A percentile compares a stretch with the other conserved stretches of the same genome.
Conservation (phyloP, 2,113 vertebrate genomes). For the Lanius collurio region DNA sequence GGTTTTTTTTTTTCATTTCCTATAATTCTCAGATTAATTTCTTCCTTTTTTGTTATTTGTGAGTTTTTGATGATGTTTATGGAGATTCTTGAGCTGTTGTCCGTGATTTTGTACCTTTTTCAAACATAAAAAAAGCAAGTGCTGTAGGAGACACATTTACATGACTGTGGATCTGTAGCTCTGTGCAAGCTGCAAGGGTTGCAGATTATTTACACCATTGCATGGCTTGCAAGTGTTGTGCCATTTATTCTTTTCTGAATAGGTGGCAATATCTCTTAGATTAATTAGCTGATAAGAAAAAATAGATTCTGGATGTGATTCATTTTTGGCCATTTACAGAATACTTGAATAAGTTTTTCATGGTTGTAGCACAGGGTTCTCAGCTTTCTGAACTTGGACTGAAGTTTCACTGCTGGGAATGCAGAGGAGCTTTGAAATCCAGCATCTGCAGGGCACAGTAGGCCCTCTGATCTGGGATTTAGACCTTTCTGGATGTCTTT, state of each 20-base stretch:
- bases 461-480: not conserved
- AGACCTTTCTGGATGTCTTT: not conserved
- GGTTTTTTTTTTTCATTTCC: not conserved
- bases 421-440: not conserved
- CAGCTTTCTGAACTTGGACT: not conserved
- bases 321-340: not conserved
- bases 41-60: not conserved
- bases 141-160: not conserved
- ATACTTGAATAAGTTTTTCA: not conserved
- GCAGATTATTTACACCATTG: not conserved
- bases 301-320: not conserved
- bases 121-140: not conserved
- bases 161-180: accelerated
- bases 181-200: not conserved
- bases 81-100: not conserved
- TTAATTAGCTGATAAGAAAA: not conserved
- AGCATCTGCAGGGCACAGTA: not conserved
- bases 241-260: not conserved
- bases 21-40: not conserved
- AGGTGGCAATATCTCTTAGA: not conserved
- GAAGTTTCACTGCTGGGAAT: not conserved
- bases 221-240: not conserved
- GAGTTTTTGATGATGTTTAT: accelerated
- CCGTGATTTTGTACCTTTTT: not conserved
- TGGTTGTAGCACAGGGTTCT: not conserved